A percentile compares a stretch with the other conserved stretches of the same genome.
phyloP scores from a whole-genome alignment of 2,888 invertebrate genomes.

The Catocala sponsa region DNA sequence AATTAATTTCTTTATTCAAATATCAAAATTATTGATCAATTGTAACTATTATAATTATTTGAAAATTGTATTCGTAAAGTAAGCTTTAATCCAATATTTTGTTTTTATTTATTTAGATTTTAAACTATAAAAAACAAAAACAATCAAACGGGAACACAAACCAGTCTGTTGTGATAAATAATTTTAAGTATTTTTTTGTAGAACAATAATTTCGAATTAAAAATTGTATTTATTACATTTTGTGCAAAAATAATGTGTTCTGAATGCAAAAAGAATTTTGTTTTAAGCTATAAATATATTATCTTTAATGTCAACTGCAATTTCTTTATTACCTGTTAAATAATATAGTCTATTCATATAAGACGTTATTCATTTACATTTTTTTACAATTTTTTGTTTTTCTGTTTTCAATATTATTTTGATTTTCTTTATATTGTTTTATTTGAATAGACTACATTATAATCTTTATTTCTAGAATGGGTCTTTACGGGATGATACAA shows the following conservation, averaged over 20 bases:
- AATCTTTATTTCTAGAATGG: conserved; percentile 69
- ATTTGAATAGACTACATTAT: conserved; percentile 54
- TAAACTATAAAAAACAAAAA: conserved; percentile 53
- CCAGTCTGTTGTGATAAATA: conserved; percentile 85
- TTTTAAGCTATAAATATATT: conserved; percentile 50
- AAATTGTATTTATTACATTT: conserved; percentile 61
- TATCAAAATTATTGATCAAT: conserved; percentile 27
- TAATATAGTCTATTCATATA: conserved; percentile 46
- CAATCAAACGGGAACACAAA: conserved; percentile 75
- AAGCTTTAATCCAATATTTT: conserved; percentile 76
- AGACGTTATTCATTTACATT: conserved; percentile 11
- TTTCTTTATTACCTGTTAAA: conserved; percentile 50
- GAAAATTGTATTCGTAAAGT: conserved; percentile 61
- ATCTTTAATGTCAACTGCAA: conserved; percentile 49
- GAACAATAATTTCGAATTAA: conserved; percentile 53
- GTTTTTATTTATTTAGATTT: conserved; percentile 72
- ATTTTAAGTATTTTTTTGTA: conserved; percentile 71
- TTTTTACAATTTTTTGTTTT: conserved; percentile 25
- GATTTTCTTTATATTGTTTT: conserved; percentile 13
- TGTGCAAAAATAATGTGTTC: conserved; percentile 65
- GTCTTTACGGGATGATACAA: conserved; percentile 81
- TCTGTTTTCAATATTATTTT: conserved; percentile 15
- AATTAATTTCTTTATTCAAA: conserved; percentile 33
- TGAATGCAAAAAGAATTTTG: conserved; percentile 45
- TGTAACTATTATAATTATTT: conserved; percentile 37